A percentile compares a stretch with the other conserved stretches of the same genome.
Evolutionary conservation across 2,888 invertebrate species (phyloP).

Genomic region (Altica lythri): DNA sequence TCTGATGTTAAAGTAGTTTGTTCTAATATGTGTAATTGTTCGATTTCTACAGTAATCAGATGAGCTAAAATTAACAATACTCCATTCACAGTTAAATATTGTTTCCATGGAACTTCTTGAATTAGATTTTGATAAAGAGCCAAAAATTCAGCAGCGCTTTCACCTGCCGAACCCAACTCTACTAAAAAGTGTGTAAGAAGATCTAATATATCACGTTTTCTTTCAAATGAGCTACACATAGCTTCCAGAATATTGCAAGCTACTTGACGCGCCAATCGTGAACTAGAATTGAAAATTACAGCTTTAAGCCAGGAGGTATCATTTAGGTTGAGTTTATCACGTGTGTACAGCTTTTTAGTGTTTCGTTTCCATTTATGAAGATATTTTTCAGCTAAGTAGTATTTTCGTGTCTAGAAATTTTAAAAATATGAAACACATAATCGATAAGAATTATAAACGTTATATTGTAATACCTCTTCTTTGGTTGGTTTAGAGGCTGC

Average conservation of each 20-base stretch:
- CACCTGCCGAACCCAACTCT: constrained; percentile 85
- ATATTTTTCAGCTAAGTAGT: constrained; percentile 78
- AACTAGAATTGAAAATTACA: constrained; percentile 91
- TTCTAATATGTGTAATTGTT: constrained; percentile 85
- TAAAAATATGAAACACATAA: constrained; percentile 4
- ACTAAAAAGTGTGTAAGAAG: constrained; percentile 87
- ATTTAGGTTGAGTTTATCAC: constrained; percentile 65
- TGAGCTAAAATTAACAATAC: constrained; percentile 84
- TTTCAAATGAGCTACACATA: constrained; percentile 70
- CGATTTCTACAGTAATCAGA: constrained; percentile 86
- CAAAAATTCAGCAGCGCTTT: constrained; percentile 90
- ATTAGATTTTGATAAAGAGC: constrained; percentile 85
- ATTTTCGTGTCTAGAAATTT: constrained; percentile 46
- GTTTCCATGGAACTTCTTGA: constrained; percentile 88
- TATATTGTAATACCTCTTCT: constrained; percentile 48
- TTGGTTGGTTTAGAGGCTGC: constrained; percentile 41
- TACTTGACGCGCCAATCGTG: constrained; percentile 84
- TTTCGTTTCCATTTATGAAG: constrained; percentile 68
- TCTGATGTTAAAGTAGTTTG: constrained; percentile 93
- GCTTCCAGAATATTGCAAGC: constrained; percentile 88
- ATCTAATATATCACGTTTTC: constrained; percentile 79
- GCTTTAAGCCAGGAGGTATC: constrained; percentile 86
- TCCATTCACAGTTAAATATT: constrained; percentile 80
- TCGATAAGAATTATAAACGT: too few species aligned
- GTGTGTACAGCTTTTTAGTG: constrained; percentile 42